Percentiles rank a stretch among this genome's conserved stretches.
These are phyloP conservation scores for Myanophis thanlyinensis DNA, from an alignment of 2,113 vertebrate species.

Conservation along the genomic window DNA sequence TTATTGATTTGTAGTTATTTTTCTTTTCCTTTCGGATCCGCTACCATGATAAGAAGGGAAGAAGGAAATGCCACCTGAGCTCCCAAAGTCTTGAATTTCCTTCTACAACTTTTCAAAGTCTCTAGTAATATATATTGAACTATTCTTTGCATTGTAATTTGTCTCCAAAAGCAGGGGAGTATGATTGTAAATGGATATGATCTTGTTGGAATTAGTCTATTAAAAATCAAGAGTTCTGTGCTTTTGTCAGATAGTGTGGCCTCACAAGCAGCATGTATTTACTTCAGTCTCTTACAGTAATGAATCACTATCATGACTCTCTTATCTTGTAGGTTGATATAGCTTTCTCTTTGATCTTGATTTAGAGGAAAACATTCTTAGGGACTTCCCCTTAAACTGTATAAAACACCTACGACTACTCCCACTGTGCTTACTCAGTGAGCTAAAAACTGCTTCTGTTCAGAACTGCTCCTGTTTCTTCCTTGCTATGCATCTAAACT, in stretches of 20 bases:
- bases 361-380: not conserved
- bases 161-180: not conserved
- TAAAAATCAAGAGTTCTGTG: not conserved
- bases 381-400: not conserved
- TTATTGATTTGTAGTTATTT: not conserved
- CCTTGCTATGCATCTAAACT: not conserved
- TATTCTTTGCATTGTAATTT: not conserved
- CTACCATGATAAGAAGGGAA: not conserved
- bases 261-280: not conserved
- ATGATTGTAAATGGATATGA: not conserved
- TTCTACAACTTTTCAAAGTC: not conserved
- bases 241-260: not conserved
- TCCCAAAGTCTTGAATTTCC: not conserved
- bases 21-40: not conserved
- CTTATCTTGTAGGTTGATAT: not conserved
- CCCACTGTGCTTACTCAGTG: not conserved
- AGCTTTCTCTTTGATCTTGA: not conserved
- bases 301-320: not conserved
- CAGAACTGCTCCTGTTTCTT: fast-evolving
- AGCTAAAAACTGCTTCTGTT: not conserved
- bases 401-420: not conserved
- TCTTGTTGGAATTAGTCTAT: not conserved
- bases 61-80: not conserved
- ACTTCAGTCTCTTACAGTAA: not conserved
- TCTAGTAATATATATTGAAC: not conserved